These are phyloP conservation scores for Thunnus albacares DNA, from an alignment of 2,797 vertebrate species.

Conservation along the genomic window DNA sequence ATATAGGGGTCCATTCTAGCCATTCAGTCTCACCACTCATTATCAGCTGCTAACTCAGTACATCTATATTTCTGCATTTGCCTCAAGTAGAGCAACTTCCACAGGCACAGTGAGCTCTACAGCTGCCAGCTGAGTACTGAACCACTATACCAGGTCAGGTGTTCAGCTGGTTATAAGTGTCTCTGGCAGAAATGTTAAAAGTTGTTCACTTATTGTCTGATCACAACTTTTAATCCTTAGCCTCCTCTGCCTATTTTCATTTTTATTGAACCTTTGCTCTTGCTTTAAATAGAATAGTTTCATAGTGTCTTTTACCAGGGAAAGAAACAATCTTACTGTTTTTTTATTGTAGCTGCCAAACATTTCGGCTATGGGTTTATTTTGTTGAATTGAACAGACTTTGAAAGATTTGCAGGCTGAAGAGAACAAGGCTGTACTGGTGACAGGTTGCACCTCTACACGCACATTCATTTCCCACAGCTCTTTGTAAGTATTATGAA, in stretches of 20 bases:
- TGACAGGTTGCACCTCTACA: slow-evolving; percentile 5
- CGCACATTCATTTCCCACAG: slow-evolving; percentile 27
- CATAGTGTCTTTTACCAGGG: not conserved
- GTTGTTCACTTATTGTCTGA: not conserved
- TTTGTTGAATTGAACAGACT: slow-evolving; percentile 2
- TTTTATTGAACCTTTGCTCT: not conserved
- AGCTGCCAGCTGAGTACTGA: not conserved
- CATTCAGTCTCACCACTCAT: slow-evolving; percentile 4
- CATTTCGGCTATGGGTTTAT: not conserved
- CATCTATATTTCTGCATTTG: not conserved
- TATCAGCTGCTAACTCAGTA: slow-evolving; percentile 15
- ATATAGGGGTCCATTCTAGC: not conserved
- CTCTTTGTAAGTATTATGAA: slow-evolving; percentile 40
- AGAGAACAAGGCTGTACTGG: not conserved
- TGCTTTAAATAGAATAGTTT: not conserved
- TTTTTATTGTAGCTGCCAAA: slow-evolving; percentile 7
- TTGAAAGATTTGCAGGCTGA: slow-evolving; percentile 9
- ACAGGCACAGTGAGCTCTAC: not conserved
- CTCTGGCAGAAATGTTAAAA: not conserved
- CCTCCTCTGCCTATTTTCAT: not conserved
- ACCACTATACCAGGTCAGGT: slow-evolving; percentile 3
- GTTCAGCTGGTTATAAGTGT: not conserved
- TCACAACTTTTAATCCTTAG: not conserved
- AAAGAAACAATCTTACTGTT: not conserved
- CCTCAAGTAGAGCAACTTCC: slow-evolving; percentile 17